Percentiles rank a stretch among this genome's conserved stretches.
Evolutionary conservation across 2,888 invertebrate genomes (phyloP).

Genomic region (Plagodis pulveraria): DNA sequence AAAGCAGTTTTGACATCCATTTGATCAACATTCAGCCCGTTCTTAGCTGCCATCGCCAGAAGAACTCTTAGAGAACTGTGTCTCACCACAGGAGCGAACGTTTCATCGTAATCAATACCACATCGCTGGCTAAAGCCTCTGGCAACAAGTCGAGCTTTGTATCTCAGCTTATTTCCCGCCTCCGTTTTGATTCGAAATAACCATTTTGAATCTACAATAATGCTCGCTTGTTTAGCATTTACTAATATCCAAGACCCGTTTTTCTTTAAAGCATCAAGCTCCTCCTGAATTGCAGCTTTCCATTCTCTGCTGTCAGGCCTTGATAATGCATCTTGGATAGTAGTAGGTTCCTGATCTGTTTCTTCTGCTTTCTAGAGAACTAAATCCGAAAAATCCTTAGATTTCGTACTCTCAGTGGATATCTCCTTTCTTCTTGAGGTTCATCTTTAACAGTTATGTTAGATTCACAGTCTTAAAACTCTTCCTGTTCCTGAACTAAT

Average conservation of each 20-base stretch:
- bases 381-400: neutral
- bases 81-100: too few species aligned
- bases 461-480: too few species aligned
- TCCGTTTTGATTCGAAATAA: neutral
- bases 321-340: neutral
- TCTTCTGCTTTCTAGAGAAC: constrained; percentile 1
- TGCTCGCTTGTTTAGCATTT: too few species aligned
- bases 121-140: neutral
- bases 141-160: neutral
- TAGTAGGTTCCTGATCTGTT: neutral
- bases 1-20: too few species aligned
- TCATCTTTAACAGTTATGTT: neutral
- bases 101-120: neutral
- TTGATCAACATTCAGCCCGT: too few species aligned
- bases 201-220: neutral
- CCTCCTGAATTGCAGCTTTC: neutral
- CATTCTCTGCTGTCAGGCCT: neutral
- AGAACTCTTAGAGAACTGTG: neutral
- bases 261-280: constrained; percentile 1
- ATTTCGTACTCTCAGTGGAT: too few species aligned
- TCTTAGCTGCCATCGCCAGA: too few species aligned
- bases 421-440: neutral
- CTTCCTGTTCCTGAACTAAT: too few species aligned
- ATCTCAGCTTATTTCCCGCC: neutral
- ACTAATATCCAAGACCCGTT: neutral